Evolutionary conservation across 2,888 invertebrate species (phyloP), one percentile per base, ranked within the genome.

Genomic region (Ormyrus pomaceus): DNA sequence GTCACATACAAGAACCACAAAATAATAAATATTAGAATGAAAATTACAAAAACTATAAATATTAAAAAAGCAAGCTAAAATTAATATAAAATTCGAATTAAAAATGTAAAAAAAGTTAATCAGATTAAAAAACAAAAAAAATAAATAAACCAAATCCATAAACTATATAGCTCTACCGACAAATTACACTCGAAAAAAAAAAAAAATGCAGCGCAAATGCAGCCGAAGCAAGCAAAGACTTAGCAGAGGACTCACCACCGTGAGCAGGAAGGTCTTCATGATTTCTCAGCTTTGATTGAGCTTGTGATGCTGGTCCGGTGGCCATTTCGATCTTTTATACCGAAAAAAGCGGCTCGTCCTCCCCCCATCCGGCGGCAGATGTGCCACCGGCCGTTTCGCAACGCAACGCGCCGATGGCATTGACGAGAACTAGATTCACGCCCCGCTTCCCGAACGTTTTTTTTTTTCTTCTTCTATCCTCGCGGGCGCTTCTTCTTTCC

Each of bases 261-360:
- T 84, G 81, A 90, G 82, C 82, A 90, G 82, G 83, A 90, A 81
- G 83, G 88, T 84, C 88, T 87, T 90, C 90, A 90, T 90, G 88
- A 34, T 34, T 89, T 84, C 77, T 84, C 50, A 48, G 64, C 45
- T 69, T 53, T 64, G 69, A 64, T 85, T 84, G 80, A 85, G 86
- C 84, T 85, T 87, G 84, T 84, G 83, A 83, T 86, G 85, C 86
- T 86, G 85, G 86, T 83, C 83, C 86, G 82, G 83, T 83, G 83
- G 53, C 34, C 13, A 85, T 86, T 87, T 86, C 88, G 86, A 89
- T 85, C 89, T 90, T 90, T 90, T 90, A 90, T 90, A 90, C 87
- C 82, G 80, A 84, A 82, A 82, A 82, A 78, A 64, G 11, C 34
- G 34, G 34, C 55, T 50, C n/a, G 13, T 34, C 19, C 55, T 74